Base-by-base conservation (phyloP, 2,797 vertebrate species). In the Pipistrellus nathusii region DNA sequence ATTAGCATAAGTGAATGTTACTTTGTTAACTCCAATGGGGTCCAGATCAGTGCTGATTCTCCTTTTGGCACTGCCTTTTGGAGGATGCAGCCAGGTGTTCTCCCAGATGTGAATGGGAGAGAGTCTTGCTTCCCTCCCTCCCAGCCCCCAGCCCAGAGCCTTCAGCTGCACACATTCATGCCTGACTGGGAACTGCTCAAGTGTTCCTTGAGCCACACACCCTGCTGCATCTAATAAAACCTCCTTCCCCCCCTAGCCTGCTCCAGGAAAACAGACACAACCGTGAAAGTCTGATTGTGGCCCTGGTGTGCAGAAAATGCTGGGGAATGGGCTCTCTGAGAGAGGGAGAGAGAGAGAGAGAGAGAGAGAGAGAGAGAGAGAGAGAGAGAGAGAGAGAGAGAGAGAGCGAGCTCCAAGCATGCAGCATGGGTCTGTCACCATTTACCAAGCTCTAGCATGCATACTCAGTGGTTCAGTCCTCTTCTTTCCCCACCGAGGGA, bases 171-270 rank as follows among this genome's bases (percentile, higher is more conserved):
- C 48, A 27, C 62, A 71, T 92, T 95, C 94, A 96, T 82, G 97
- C 91, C 94, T 96, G 96, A 96, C 90, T 96, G 95, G 94, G 92
- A 96, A 96, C 86, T 94, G 94, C 83, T 96, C 96, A 91, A 93
- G 95, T 97, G 95, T 96, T 96, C 68, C 94, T 46, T 86, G 90
- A 96, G 93, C 88, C 88, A 18, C 0, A n/a, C 85, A 93, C 91
- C 66, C 88, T 84, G 90, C 96, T 88, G 90, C 95, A 93, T 95
- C 82, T 96, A 93, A 96, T 97, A 94, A 97, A 95, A 68, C 32
- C 17, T 18, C 41, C 62, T 72, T 35, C 77, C 81, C 41, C 38
- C 38, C 15, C 1, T 30, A 18, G 21, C 62, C 46, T 14, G 46
- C 35, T 80, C 44, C 21, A 44, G 85, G 94, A 51, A 94, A 90